A percentile compares a stretch with the other conserved stretches of the same genome.
Conservation (phyloP, 2,888 invertebrate genomes). For the Spodoptera exigua region DNA sequence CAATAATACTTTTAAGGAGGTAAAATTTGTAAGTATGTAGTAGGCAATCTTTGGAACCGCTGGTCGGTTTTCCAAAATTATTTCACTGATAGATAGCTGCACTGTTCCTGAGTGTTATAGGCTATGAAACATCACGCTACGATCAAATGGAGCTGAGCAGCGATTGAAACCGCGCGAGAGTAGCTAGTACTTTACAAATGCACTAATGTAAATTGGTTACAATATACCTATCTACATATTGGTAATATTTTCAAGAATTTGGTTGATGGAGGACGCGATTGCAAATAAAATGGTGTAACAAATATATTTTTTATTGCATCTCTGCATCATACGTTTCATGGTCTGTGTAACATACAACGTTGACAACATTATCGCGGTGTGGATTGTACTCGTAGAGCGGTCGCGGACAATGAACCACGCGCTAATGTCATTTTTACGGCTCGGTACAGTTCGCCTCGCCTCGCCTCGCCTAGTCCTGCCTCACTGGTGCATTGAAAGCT, state of each 20-base stretch:
- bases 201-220: too few relatives aligned
- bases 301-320: background rate
- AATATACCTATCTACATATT: too few relatives aligned
- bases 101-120: too few relatives aligned
- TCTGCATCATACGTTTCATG: background rate
- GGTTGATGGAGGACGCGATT: too few relatives aligned
- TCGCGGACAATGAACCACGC: slow-evolving; percentile 54
- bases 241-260: too few relatives aligned
- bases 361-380: slow-evolving; percentile 50
- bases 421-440: slow-evolving; percentile 49
- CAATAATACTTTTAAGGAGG: background rate
- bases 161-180: too few relatives aligned
- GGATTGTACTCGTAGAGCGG: slow-evolving; percentile 25
- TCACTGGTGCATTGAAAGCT: slow-evolving; percentile 27
- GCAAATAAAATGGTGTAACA: background rate
- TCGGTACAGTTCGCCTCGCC: slow-evolving; percentile 14
- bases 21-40: background rate
- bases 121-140: too few relatives aligned
- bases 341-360: slow-evolving; percentile 26
- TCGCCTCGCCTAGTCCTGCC: slow-evolving; percentile 15
- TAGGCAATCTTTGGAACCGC: too few relatives aligned
- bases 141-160: too few relatives aligned
- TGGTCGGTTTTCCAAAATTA: too few relatives aligned
- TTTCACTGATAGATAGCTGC: too few relatives aligned
- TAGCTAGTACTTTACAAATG: too few relatives aligned